Conservation (phyloP, 2,888 invertebrate genomes). For the Limnephilus lunatus region DNA sequence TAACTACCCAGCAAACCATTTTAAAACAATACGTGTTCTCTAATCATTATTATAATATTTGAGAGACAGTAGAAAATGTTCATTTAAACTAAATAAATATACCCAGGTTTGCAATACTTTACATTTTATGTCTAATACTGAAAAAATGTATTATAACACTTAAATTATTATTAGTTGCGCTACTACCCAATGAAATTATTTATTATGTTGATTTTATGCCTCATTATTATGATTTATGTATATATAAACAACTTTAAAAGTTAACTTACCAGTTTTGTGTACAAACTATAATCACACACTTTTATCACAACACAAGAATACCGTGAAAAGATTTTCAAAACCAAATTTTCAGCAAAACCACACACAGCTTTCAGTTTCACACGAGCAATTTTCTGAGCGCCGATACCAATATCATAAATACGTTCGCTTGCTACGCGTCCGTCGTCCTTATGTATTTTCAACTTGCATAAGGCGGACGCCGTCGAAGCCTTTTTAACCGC, state of each 20-base stretch:
- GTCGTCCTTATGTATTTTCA: neutral
- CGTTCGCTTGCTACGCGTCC: neutral
- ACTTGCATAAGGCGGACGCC: constrained; percentile 6
- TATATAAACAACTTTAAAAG: neutral
- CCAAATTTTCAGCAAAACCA: neutral
- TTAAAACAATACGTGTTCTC: neutral
- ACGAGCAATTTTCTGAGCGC: neutral
- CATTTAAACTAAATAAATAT: too few relatives aligned
- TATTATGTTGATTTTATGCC: neutral
- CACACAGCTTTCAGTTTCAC: constrained; percentile 35
- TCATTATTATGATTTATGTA: too few relatives aligned
- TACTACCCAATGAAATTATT: neutral
- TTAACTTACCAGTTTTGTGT: neutral
- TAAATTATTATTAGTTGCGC: too few relatives aligned
- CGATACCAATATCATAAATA: constrained; percentile 7
- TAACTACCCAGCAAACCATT: neutral
- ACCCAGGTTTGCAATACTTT: neutral
- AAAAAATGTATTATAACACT: neutral
- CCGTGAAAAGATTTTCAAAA: neutral
- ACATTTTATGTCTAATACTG: neutral
- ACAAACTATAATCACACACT: constrained; percentile 34
- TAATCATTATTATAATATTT: neutral
- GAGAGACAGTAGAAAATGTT: neutral
- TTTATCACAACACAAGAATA: constrained; percentile 30
- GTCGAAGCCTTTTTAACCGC: constrained; percentile 47